A percentile compares a stretch with the other conserved stretches of the same genome.
phyloP scores from a whole-genome alignment of 2,113 vertebrate species.

The Theristicus caerulescens region DNA sequence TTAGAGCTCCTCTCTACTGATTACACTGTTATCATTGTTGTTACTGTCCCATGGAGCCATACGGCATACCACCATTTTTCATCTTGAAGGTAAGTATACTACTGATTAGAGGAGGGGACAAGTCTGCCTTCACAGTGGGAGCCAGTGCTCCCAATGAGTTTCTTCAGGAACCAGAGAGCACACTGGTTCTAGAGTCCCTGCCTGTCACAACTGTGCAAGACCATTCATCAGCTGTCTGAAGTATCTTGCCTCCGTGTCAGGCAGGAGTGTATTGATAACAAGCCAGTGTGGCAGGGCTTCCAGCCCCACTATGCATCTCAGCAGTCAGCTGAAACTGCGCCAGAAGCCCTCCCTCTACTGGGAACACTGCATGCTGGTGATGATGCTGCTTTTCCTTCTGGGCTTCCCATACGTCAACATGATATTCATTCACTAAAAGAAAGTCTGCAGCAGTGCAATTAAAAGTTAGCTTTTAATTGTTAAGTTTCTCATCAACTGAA shows the following conservation, averaged over 20 bases:
- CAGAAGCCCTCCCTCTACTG: background rate
- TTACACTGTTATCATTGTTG: background rate
- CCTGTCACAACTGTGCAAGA: background rate
- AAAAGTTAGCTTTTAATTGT: background rate
- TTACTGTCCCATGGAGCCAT: background rate
- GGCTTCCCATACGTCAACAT: background rate
- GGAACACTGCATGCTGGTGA: background rate
- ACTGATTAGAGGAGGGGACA: background rate
- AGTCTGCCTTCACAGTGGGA: background rate
- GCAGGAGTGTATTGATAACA: background rate
- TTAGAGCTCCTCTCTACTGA: background rate
- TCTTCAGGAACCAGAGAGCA: background rate
- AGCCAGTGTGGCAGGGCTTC: background rate
- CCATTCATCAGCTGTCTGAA: background rate
- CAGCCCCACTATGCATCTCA: background rate
- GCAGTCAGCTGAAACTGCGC: background rate
- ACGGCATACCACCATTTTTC: background rate
- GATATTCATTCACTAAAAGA: background rate
- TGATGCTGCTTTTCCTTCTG: background rate
- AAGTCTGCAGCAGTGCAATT: background rate
- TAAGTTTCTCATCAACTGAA: background rate
- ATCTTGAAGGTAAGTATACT: background rate
- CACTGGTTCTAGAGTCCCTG: accelerated
- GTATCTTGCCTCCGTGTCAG: background rate
- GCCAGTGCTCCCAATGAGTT: background rate